Evolutionary conservation across 2,797 vertebrate genomes (phyloP).

Genomic region (Liparis tanakae): DNA sequence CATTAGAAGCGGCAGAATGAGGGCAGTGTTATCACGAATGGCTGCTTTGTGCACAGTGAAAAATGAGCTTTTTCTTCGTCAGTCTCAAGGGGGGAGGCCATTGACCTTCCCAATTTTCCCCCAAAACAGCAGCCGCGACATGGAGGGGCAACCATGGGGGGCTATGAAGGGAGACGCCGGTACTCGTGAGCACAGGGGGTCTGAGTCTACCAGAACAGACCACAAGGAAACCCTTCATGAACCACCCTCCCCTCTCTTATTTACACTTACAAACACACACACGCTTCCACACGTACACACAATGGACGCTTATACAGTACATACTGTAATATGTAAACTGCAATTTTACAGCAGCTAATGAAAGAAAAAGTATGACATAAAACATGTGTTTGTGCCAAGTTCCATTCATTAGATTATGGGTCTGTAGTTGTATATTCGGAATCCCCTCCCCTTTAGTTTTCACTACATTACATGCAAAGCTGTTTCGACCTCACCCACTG

Average conservation of each 20-base stretch:
- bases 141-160: slow-evolving; percentile 47
- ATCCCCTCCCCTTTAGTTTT: slow-evolving; percentile 28
- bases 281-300: slow-evolving; percentile 20
- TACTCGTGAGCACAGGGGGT: slow-evolving; percentile 67
- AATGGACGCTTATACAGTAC: slow-evolving; percentile 28
- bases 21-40: slow-evolving; percentile 83
- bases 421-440: slow-evolving; percentile 26
- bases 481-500: slow-evolving; percentile 55
- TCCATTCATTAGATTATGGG: slow-evolving; percentile 37
- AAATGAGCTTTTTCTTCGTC: slow-evolving; percentile 80
- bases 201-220: slow-evolving; percentile 68
- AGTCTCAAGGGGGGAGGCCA: slow-evolving; percentile 71
- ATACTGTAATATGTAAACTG: slow-evolving; percentile 32
- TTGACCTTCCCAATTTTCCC: slow-evolving; percentile 72
- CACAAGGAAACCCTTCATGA: slow-evolving; percentile 80
- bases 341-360: slow-evolving; percentile 35
- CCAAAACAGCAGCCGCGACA: slow-evolving; percentile 61
- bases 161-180: slow-evolving; percentile 63
- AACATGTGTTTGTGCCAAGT: slow-evolving; percentile 42
- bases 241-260: slow-evolving; percentile 46
- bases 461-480: slow-evolving; percentile 55
- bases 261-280: slow-evolving; percentile 59
- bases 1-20: slow-evolving; percentile 77
- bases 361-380: slow-evolving; percentile 41
- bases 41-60: slow-evolving; percentile 80